Evolutionary conservation across 1,140 invertebrate genomes (phyloP).

Genomic region (Adelges cooleyi): DNA sequence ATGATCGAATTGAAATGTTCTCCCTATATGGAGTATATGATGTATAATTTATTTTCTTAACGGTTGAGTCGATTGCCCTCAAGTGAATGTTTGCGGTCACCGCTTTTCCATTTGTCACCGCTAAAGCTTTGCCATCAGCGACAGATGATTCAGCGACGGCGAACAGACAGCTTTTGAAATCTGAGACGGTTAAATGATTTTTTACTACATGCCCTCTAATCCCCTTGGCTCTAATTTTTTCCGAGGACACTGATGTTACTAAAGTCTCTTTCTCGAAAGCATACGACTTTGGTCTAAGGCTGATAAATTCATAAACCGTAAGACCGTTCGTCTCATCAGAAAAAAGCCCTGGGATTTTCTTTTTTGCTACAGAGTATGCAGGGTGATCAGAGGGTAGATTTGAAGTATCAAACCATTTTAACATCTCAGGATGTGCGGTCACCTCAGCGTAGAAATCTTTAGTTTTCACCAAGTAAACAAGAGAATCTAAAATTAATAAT

Average conservation of each 20-base stretch:
- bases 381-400: neutral
- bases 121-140: too few relatives aligned
- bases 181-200: neutral
- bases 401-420: neutral
- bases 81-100: too few relatives aligned
- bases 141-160: too few relatives aligned
- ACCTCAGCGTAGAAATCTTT: neutral
- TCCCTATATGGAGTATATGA: neutral
- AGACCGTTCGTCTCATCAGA: neutral
- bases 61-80: too few relatives aligned
- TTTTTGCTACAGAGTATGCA: neutral
- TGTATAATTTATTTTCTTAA: too few relatives aligned
- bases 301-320: neutral
- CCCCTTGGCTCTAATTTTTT: neutral
- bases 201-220: neutral
- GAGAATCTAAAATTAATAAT: neutral
- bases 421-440: neutral
- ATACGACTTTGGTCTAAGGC: neutral
- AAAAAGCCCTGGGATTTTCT: neutral
- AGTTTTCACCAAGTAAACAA: neutral
- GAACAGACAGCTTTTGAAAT: neutral
- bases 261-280: neutral
- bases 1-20: neutral
- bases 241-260: too few relatives aligned
- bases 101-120: too few relatives aligned